Base-by-base conservation (phyloP, 2,113 vertebrate genomes). In the Aplodontia rufa region DNA sequence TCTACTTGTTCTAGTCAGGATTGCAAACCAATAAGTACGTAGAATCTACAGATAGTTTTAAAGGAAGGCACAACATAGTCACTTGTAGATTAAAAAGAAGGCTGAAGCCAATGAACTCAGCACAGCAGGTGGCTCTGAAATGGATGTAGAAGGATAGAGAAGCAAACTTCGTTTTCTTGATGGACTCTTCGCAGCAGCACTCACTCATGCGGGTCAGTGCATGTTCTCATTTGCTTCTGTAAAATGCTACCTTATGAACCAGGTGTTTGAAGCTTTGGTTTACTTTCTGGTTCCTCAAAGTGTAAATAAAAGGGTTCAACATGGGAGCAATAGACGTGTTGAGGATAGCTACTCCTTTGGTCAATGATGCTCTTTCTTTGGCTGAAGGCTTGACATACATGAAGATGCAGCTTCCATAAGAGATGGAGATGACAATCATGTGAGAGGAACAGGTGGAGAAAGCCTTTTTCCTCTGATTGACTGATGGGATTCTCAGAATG, bases 351-450 rank as follows among this genome's bases (percentile, higher is more conserved):
- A 97, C 83, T 32, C 89, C 91, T 89, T 97, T 97, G 64, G 87
- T 95, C 66, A 96, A 35, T 8, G 96, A 90, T 26, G 75, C 68
- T 42, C 78, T 94, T 42, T 97, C 94, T 26, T 78, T 79, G 9
- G 95, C 92, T 37, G 90, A 97, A 51, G 89, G 71, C 10, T 96
- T 97, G 28, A 97, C 55, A 62, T 90, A 95, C 8, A 96, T 96
- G 42, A 97, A 97, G 4, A 97, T 94, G 28, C 90, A 96, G 64
- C 75, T 83, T 16, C 95, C 90, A 17, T 96, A 97, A 71, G 95
- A 96, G 37, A 96, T 93, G 8, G 95, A 92, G 42, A 97, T 93
- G 35, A 97, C 90, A 35, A 94, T 93, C 11, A 62, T 62, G 28
- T 62, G 60, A 62, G 60, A 62, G 11, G 28, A 62, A 62, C 17